Conservation (phyloP, 2,888 invertebrate species). For the Sesia apiformis region DNA sequence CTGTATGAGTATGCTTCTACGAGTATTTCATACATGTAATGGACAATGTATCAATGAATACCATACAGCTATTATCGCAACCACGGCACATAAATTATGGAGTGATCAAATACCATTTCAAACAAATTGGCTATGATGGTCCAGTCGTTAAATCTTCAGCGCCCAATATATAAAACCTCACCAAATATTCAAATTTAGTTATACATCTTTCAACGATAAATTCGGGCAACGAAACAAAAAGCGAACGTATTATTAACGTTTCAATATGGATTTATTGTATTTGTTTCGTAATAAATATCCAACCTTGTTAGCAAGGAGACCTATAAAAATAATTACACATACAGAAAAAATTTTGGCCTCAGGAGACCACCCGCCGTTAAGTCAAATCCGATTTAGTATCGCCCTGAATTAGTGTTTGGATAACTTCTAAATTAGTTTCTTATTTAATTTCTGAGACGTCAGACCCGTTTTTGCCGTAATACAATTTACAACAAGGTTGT, state of each 20-base stretch:
- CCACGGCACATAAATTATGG: no score
- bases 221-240: conserved; percentile 13
- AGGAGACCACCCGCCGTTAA: conserved; percentile 28
- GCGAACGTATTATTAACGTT: conserved; percentile 33
- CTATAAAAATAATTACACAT: conserved; percentile 30
- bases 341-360: conserved; percentile 22
- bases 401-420: neutral
- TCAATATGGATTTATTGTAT: conserved; percentile 44
- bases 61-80: no score
- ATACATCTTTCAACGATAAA: conserved; percentile 16
- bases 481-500: neutral
- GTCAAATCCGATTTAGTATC: conserved; percentile 9
- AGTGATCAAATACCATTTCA: conserved; percentile 6
- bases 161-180: conserved; percentile 8
- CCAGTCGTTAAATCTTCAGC: conserved; percentile 8
- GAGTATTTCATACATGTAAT: no score
- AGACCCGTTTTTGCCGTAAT: neutral
- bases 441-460: neutral
- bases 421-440: neutral
- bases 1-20: no score
- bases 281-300: conserved; percentile 40
- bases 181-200: conserved; percentile 16
- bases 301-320: conserved; percentile 26
- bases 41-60: no score
- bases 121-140: conserved; percentile 6